A percentile compares a stretch with the other conserved stretches of the same genome.
phyloP scores from a whole-genome alignment of 2,888 invertebrate genomes.

The Limnephilus lunatus region DNA sequence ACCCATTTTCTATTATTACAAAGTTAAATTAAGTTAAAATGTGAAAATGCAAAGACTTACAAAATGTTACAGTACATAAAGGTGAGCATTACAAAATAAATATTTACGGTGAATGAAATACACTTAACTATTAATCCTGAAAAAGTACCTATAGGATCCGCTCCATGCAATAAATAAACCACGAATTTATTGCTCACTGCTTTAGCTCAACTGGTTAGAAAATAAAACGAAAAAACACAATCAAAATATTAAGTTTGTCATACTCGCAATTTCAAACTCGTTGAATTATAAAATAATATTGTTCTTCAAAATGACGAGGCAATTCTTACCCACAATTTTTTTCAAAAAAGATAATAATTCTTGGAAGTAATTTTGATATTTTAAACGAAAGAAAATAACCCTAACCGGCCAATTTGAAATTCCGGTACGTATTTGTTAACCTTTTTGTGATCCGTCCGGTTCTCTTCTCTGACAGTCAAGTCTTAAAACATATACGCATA shows the following conservation, averaged over 20 bases:
- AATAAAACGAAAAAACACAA: neutral
- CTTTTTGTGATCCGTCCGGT: neutral
- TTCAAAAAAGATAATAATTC: neutral
- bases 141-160: no score
- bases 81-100: no score
- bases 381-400: neutral
- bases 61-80: no score
- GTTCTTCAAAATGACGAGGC: neutral
- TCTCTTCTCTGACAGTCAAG: neutral
- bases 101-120: no score
- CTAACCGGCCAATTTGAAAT: neutral
- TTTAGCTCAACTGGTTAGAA: neutral
- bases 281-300: neutral
- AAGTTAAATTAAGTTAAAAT: no score
- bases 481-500: neutral
- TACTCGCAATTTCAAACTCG: neutral
- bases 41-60: no score
- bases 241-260: neutral
- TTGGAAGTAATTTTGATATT: neutral
- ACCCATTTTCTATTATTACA: no score
- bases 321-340: neutral
- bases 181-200: neutral
- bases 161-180: no score
- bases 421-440: neutral
- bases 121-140: no score